Conservation (phyloP, 2,888 invertebrate species). For the Melanostoma mellinum region DNA sequence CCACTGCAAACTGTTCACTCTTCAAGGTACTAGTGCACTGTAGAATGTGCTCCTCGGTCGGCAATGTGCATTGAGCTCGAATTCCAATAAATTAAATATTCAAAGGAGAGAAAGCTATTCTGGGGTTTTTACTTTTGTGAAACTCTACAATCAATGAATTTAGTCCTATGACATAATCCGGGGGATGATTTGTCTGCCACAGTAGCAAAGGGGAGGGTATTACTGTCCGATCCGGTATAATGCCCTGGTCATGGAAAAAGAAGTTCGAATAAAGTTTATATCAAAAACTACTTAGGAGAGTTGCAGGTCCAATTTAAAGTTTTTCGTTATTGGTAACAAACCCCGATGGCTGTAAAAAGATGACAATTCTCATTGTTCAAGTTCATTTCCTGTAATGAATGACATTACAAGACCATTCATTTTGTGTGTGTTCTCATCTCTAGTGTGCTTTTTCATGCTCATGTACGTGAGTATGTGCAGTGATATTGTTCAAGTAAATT, state of each 20-base stretch:
- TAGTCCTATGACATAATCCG: conserved; percentile 32
- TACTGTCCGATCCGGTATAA: conserved; percentile 3
- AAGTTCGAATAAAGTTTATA: conserved; percentile 20
- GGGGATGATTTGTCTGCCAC: conserved; percentile 4
- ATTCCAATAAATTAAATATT: conserved; percentile 38
- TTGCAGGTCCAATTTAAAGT: conserved; percentile 64
- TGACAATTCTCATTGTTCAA: conserved; percentile 27
- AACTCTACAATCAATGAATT: conserved; percentile 54
- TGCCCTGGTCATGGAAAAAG: conserved; percentile 9
- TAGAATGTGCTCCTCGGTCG: no score
- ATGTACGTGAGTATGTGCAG: no score
- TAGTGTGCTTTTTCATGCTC: no score
- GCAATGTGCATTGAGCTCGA: conserved; percentile 22
- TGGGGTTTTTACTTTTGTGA: not conserved
- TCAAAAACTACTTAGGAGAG: conserved; percentile 60
- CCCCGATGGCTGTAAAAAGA: conserved; percentile 2
- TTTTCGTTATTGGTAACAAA: conserved; percentile 43
- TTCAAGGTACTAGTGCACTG: no score
- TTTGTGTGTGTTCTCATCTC: not conserved
- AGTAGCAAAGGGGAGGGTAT: not conserved
- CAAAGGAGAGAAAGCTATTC: not conserved
- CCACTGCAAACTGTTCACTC: not conserved
- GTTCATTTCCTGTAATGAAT: conserved; percentile 37
- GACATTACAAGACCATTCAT: conserved; percentile 5
- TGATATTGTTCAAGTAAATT: no score